phyloP scores from a whole-genome alignment of 1,140 invertebrate species.

The Trichonephila inaurata region DNA sequence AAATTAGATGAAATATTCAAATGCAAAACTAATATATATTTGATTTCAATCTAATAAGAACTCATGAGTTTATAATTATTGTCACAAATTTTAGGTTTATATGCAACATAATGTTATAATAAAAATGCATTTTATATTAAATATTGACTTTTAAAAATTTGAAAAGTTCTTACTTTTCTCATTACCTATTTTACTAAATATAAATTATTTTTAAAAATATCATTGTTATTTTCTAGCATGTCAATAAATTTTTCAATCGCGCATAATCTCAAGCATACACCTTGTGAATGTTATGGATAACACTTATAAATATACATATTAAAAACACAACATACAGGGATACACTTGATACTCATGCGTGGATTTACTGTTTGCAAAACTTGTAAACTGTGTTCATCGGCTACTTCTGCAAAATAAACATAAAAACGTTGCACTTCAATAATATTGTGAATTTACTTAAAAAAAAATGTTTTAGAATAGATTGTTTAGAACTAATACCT shows the following conservation, averaged over 20 bases:
- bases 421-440: not conserved
- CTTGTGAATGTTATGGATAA: slow-evolving; percentile 2
- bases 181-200: not conserved
- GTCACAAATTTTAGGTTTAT: not conserved
- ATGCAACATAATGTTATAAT: not conserved
- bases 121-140: slow-evolving; percentile 6
- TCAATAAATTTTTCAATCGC: slow-evolving; percentile 3
- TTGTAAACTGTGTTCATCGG: slow-evolving; percentile 3
- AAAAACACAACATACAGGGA: slow-evolving; percentile 38
- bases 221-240: not conserved
- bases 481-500: not conserved
- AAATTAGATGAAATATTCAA: no score
- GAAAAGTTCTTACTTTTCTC: slow-evolving; percentile 27
- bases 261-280: slow-evolving; percentile 56
- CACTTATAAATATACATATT: slow-evolving; percentile 33
- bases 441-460: no score
- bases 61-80: not conserved
- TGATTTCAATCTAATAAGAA: not conserved
- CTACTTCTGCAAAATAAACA: not conserved
- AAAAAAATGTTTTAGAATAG: not conserved
- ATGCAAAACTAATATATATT: not conserved
- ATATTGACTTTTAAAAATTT: slow-evolving; percentile 17
- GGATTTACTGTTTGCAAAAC: not conserved
- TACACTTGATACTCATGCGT: slow-evolving; percentile 46
- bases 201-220: slow-evolving; percentile 1